Conservation (phyloP, 1,140 invertebrate species). For the Coelopa frigida region DNA sequence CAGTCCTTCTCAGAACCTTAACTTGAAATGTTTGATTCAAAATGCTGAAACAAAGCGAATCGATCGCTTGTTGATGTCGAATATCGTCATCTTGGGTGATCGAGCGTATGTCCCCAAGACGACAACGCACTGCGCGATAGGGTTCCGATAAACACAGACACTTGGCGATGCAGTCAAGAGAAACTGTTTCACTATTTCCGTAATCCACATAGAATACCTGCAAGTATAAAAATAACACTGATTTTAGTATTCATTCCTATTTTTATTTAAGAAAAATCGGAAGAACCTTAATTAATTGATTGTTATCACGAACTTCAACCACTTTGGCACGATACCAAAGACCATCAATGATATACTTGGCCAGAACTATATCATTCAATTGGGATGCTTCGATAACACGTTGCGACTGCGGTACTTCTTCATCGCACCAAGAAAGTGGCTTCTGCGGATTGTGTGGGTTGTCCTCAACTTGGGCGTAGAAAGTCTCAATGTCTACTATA, state of each 20-base stretch:
- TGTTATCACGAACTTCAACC: neutral
- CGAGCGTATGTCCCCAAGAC: constrained; percentile 2
- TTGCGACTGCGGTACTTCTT: neutral
- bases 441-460: neutral
- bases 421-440: constrained; percentile 8
- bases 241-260: neutral
- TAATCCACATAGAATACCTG: constrained; percentile 13
- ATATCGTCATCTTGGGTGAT: neutral
- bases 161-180: constrained; percentile 2
- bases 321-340: constrained; percentile 14
- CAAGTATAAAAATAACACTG: neutral
- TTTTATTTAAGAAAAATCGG: neutral
- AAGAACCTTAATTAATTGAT: neutral
- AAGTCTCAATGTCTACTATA: too few relatives aligned
- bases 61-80: too few relatives aligned
- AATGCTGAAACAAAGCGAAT: too few relatives aligned
- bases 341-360: constrained; percentile 8
- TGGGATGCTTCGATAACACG: neutral
- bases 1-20: too few relatives aligned
- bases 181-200: constrained; percentile 9
- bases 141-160: neutral
- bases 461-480: neutral
- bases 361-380: constrained; percentile 7
- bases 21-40: too few relatives aligned
- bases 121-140: constrained; percentile 6